phyloP scores from a whole-genome alignment of 2,888 invertebrate genomes.

The Dimorphilus gyrociliatus region DNA sequence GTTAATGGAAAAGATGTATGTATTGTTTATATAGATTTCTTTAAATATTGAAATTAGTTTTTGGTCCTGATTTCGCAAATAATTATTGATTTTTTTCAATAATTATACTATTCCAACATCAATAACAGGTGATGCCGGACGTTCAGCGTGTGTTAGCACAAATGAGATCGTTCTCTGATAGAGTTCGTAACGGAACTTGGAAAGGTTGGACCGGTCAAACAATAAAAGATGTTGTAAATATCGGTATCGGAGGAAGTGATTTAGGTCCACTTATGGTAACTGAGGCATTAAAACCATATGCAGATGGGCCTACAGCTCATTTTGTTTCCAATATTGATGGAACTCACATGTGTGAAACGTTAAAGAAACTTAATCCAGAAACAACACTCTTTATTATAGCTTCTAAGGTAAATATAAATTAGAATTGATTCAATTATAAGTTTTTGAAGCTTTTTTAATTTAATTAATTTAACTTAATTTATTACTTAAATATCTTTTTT shows the following conservation, averaged over 20 bases:
- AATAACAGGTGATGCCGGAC: constrained; percentile 53
- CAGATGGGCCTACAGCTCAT: constrained; percentile 66
- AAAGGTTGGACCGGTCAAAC: constrained; percentile 69
- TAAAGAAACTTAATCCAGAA: constrained; percentile 74
- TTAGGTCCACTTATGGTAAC: constrained; percentile 97
- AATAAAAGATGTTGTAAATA: constrained; percentile 93
- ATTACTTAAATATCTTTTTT: neutral
- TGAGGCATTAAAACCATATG: constrained; percentile 76
- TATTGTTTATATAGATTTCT: constrained; percentile 3
- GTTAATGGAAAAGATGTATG: constrained; percentile 70
- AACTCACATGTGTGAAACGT: constrained; percentile 82
- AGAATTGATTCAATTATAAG: constrained; percentile 1
- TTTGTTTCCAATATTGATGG: constrained; percentile 99
- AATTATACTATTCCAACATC: neutral
- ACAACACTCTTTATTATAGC: constrained; percentile 94
- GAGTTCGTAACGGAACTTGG: constrained; percentile 49
- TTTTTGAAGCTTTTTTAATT: constrained; percentile 1
- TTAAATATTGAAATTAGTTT: neutral
- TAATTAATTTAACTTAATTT: neutral
- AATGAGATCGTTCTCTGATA: constrained; percentile 78
- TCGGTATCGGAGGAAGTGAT: constrained; percentile 98
- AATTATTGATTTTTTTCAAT: neutral
- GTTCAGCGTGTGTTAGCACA: constrained; percentile 77
- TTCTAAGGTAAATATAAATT: constrained; percentile 50
- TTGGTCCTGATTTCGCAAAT: neutral